These are phyloP conservation scores for Trissolcus brochymenae DNA, from an alignment of 2,888 invertebrate genomes.

Conservation along the genomic window DNA sequence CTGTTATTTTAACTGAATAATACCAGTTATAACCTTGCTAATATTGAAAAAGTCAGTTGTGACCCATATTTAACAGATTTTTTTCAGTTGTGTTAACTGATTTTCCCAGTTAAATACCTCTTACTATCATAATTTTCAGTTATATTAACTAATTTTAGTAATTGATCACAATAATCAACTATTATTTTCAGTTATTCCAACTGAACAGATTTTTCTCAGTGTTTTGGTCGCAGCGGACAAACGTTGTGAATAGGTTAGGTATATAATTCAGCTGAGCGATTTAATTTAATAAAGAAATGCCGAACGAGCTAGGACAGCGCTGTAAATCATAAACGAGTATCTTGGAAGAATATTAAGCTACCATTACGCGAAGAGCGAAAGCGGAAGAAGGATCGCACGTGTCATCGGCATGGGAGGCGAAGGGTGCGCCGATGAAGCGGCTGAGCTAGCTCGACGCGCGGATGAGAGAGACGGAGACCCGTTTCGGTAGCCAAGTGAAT, in stretches of 20 bases:
- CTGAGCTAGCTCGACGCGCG: constrained; percentile 16
- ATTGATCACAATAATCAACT: too few relatives aligned
- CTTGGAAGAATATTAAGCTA: constrained; percentile 54
- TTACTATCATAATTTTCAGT: too few relatives aligned
- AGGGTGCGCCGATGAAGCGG: constrained; percentile 39
- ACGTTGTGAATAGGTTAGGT: constrained; percentile 10
- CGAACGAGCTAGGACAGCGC: constrained; percentile 35
- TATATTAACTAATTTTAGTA: too few relatives aligned
- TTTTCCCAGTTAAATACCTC: too few relatives aligned
- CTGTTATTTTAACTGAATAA: too few relatives aligned
- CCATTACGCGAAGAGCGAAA: constrained; percentile 58
- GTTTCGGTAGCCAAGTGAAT: constrained; percentile 66
- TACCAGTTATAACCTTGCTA: too few relatives aligned
- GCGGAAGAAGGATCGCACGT: constrained; percentile 49
- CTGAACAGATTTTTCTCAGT: too few relatives aligned
- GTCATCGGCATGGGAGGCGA: constrained; percentile 47
- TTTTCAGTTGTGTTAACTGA: too few relatives aligned
- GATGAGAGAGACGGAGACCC: constrained; percentile 42
- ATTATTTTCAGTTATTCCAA: too few relatives aligned
- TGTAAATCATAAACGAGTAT: constrained; percentile 45
- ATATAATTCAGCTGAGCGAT: constrained; percentile 28
- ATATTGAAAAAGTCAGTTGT: too few relatives aligned
- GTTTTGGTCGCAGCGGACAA: too few relatives aligned
- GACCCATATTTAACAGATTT: too few relatives aligned
- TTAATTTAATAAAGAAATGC: constrained; percentile 45